Evolutionary conservation across 2,797 vertebrate species (phyloP).

Genomic region (Numenius phaeopus): DNA sequence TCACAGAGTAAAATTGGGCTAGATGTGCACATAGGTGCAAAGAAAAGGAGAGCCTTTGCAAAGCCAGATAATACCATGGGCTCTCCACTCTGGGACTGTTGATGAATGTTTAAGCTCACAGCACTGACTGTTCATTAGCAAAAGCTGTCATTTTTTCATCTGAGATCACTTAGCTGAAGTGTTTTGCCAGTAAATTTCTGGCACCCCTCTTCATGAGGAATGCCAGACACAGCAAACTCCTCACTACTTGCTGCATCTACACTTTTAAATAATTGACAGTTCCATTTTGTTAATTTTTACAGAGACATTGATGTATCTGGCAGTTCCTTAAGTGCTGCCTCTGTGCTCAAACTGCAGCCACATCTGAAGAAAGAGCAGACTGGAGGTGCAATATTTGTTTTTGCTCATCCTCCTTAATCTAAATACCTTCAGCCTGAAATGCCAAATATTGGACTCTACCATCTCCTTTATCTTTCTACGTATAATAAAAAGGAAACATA

Average conservation of each 20-base stretch:
- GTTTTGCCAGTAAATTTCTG: constrained; percentile 54
- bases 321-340: neutral
- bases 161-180: constrained; percentile 38
- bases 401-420: neutral
- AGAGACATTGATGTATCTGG: constrained; percentile 5
- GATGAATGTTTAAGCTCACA: constrained; percentile 3
- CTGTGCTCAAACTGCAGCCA: neutral
- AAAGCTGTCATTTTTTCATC: constrained; percentile 51
- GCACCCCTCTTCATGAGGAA: neutral
- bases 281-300: constrained; percentile 28
- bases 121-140: constrained; percentile 36
- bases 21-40: neutral
- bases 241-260: constrained; percentile 40
- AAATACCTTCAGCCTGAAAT: neutral
- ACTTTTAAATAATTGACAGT: constrained; percentile 18
- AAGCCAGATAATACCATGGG: neutral
- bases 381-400: neutral
- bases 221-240: constrained; percentile 31
- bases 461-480: neutral
- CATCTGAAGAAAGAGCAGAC: neutral
- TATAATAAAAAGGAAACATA: neutral
- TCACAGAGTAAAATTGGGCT: neutral
- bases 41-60: neutral
- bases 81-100: neutral
- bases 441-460: neutral